These are phyloP conservation scores for Halyomorpha halys DNA, from an alignment of 1,140 invertebrate species.

Conservation along the genomic window DNA sequence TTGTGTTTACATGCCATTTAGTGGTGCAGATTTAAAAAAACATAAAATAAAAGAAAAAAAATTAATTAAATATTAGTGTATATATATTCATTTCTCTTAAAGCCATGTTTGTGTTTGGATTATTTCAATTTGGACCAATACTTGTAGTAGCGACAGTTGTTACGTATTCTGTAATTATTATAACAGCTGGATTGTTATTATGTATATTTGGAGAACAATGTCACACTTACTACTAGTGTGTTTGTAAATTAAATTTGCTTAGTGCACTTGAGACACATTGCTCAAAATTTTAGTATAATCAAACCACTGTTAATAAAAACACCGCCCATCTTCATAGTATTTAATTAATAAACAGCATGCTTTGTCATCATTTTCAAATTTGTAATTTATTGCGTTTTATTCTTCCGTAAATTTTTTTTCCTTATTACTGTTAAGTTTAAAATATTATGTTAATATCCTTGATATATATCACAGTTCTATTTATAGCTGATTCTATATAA, in stretches of 20 bases:
- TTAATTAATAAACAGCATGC: no score
- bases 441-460: no score
- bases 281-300: conserved; percentile 21
- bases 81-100: conserved; percentile 1
- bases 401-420: no score
- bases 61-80: not conserved
- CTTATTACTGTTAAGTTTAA: no score
- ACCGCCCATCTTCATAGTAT: no score
- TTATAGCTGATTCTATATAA: no score
- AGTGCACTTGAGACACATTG: conserved; percentile 22
- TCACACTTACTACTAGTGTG: conserved; percentile 12
- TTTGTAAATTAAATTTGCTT: conserved; percentile 15
- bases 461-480: no score
- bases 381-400: no score
- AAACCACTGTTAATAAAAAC: conserved; percentile 8
- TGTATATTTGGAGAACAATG: conserved; percentile 20
- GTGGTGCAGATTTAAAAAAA: no score
- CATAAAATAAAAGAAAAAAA: no score
- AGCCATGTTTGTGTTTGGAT: not conserved
- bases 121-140: conserved; percentile 22
- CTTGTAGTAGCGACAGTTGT: not conserved
- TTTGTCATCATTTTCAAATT: no score
- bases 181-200: conserved; percentile 7
- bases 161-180: not conserved
- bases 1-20: no score